Base-by-base conservation (phyloP, 2,888 invertebrate genomes). In the Archaeoteleia sp. region DNA sequence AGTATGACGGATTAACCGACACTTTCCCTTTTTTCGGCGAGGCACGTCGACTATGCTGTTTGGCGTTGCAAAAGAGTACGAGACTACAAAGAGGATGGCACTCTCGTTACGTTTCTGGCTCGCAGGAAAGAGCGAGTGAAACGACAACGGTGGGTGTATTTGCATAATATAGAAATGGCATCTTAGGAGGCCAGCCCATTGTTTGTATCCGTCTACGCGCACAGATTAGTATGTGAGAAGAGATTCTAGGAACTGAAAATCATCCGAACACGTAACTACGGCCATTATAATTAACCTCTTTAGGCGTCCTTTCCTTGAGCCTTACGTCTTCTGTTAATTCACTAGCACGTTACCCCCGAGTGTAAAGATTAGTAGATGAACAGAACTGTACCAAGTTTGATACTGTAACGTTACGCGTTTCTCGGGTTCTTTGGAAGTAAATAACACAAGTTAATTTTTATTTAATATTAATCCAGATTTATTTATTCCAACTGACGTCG, bases 201-300 rank as follows among this genome's bases (percentile, higher is more conserved):
- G 80, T 80, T 78, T 73, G 70, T 53, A 73, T 72, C 65, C 68
- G 72, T 73, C 71, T 71, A 45, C 45, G 74, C 62, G 71, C 69
- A 70, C 73, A 68, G 68, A 74, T 76, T 75, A 74, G 77, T 76
- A 76, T 75, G 78, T 76, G 80, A 78, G 78, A 79, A 67, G 61
- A 76, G 72, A 74, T 73, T 77, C 73, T 67, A 65, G 71, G 72
- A 76, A 67, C 81, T 80, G 80, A 81, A 81, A 76, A 81, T 76
- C 80, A 78, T 79, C 82, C 81, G 80, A 81, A 77, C 72, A 79
- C 80, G 79, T 82, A 82, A 81, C 77, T 57, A 67, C 74, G 71
- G 71, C 71, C 74, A 74, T 78, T 77, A 79, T 79, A 75, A 79
- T 80, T 76, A 78, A 75, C 72, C 51, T 35, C 32, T 25, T 45